These are phyloP conservation scores for Brachionus calyciflorus DNA, from an alignment of 1,140 invertebrate genomes.

Conservation along the genomic window DNA sequence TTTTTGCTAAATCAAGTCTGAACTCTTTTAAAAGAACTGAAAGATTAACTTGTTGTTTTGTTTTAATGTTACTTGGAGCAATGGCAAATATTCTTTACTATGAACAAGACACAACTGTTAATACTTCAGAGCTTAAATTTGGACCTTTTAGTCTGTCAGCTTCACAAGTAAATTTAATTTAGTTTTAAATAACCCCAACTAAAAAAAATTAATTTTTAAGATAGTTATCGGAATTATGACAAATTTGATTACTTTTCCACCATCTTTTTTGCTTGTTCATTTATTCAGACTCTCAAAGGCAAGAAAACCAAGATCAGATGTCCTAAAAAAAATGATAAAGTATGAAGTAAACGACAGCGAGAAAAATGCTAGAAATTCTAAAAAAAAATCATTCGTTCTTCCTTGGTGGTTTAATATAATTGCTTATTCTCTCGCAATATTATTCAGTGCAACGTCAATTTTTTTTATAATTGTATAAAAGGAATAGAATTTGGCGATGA, in stretches of 20 bases:
- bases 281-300: conserved; percentile 60
- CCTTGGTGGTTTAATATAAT: conserved; percentile 8
- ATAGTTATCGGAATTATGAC: conserved; percentile 55
- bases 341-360: conserved; percentile 47
- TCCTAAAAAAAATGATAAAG: background rate
- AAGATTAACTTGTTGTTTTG: conserved; percentile 63
- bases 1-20: conserved; percentile 62
- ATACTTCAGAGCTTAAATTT: conserved; percentile 48
- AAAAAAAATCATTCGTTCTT: background rate
- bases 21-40: conserved; percentile 60
- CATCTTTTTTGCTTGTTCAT: conserved; percentile 63
- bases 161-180: too few species aligned
- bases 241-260: conserved; percentile 63
- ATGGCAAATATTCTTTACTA: conserved; percentile 67
- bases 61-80: conserved; percentile 64
- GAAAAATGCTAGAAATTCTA: background rate
- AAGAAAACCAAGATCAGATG: background rate
- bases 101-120: conserved; percentile 38
- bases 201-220: too few species aligned
- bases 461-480: conserved; percentile 21
- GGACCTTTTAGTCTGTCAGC: conserved; percentile 61
- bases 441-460: background rate
- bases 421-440: background rate
- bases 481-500: conserved; percentile 1
- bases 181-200: too few species aligned